phyloP scores from a whole-genome alignment of 2,113 vertebrate species.

The Solenodon paradoxus region DNA sequence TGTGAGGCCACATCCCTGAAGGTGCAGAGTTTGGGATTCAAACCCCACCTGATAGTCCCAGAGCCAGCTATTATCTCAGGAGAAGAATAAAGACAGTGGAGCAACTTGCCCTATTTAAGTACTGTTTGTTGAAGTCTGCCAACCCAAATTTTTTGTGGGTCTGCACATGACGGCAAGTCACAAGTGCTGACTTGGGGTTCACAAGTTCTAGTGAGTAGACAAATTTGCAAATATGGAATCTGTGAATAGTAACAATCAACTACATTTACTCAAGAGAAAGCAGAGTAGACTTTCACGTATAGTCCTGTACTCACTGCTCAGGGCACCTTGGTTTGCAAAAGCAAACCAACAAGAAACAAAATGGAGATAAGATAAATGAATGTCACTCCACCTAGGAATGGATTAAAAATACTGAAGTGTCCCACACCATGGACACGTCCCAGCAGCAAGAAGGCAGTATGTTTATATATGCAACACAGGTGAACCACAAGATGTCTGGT shows the following conservation, averaged over 20 bases:
- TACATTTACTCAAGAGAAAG: not conserved
- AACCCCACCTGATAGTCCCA: not conserved
- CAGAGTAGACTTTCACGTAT: not conserved
- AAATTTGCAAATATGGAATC: not conserved
- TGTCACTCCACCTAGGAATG: not conserved
- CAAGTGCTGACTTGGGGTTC: not conserved
- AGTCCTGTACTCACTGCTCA: not conserved
- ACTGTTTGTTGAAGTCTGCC: too few relatives aligned
- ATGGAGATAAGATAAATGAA: not conserved
- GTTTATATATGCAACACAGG: not conserved
- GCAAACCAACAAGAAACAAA: too few relatives aligned
- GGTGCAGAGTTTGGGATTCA: not conserved
- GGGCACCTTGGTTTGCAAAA: not conserved
- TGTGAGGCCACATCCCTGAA: not conserved
- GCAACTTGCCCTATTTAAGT: too few relatives aligned
- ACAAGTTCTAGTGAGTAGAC: not conserved
- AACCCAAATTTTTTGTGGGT: not conserved
- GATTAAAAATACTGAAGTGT: not conserved
- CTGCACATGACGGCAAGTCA: too few relatives aligned
- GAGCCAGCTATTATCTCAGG: too few relatives aligned
- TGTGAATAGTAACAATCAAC: not conserved
- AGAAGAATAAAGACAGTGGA: too few relatives aligned
- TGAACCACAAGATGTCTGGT: not conserved
- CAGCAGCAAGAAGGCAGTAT: not conserved
- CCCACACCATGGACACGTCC: not conserved